Conservation (phyloP, 2,888 invertebrate genomes). For the Platycheirus albimanus region DNA sequence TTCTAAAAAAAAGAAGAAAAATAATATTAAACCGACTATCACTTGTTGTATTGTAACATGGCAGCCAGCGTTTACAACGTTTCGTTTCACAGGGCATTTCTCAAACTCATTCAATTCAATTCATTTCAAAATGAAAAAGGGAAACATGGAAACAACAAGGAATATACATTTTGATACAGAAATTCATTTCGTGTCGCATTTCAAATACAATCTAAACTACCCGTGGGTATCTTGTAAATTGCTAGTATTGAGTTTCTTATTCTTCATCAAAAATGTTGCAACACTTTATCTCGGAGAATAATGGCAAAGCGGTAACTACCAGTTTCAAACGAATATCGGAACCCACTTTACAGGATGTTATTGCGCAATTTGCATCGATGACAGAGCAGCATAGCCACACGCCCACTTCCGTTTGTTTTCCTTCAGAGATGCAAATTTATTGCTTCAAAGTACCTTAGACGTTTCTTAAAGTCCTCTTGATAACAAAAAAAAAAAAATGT, state of each 20-base stretch:
- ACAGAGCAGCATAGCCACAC: constrained; percentile 42
- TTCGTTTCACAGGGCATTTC: constrained; percentile 8
- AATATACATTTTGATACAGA: constrained; percentile 16
- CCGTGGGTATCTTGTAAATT: constrained; percentile 55
- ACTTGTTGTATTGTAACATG: constrained; percentile 21
- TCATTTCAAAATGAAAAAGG: constrained; percentile 14
- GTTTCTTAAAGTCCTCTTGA: constrained; percentile 13
- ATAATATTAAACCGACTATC: constrained; percentile 19
- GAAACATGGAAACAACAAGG: constrained; percentile 18
- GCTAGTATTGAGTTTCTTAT: constrained; percentile 61
- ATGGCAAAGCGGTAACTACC: constrained; percentile 47
- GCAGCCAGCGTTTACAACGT: constrained; percentile 7
- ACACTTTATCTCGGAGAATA: constrained; percentile 43
- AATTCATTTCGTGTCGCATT: constrained; percentile 62
- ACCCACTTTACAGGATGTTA: constrained; percentile 56
- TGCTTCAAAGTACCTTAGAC: constrained; percentile 24
- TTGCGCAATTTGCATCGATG: constrained; percentile 65
- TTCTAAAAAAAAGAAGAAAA: constrained; percentile 18
- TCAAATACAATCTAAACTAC: constrained; percentile 42
- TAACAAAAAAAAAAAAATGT: too few species aligned
- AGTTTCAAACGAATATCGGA: constrained; percentile 43
- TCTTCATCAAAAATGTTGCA: constrained; percentile 52
- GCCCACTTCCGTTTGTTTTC: constrained; percentile 69
- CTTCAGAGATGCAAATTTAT: constrained; percentile 61
- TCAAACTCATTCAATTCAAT: constrained; percentile 40